phyloP scores from a whole-genome alignment of 2,888 invertebrate species.

The Elysia crispata region DNA sequence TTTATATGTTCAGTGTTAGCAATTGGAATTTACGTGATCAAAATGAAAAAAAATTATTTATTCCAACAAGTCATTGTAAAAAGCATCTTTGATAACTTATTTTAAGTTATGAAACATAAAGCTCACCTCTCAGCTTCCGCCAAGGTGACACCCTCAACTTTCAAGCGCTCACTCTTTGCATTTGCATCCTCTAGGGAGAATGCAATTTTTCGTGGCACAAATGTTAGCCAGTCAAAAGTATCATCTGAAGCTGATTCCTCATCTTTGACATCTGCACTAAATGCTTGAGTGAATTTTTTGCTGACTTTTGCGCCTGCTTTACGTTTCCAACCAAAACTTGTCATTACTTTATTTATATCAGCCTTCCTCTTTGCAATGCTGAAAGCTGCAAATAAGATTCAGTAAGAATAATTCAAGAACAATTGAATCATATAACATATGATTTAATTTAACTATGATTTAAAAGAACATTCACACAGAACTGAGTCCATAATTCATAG shows the following conservation, averaged over 20 bases:
- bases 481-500: no score
- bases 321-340: slow-evolving; percentile 75
- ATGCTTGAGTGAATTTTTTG: slow-evolving; percentile 59
- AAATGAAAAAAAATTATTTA: no score
- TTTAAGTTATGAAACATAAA: neutral
- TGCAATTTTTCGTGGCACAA: slow-evolving; percentile 60
- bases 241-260: slow-evolving; percentile 60
- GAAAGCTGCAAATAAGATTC: no score
- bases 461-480: no score
- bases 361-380: no score
- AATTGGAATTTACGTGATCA: no score
- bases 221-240: slow-evolving; percentile 71
- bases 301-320: slow-evolving; percentile 71
- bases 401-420: no score
- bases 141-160: slow-evolving; percentile 71
- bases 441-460: no score
- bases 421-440: no score
- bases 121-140: slow-evolving; percentile 74
- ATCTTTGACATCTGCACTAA: slow-evolving; percentile 68
- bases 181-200: slow-evolving; percentile 71
- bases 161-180: slow-evolving; percentile 69
- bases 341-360: slow-evolving; percentile 44
- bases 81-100: neutral
- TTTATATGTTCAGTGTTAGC: no score
- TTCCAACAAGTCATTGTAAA: neutral